Base-by-base conservation (phyloP, 2,797 vertebrate genomes). In the Vespertilio murinus region DNA sequence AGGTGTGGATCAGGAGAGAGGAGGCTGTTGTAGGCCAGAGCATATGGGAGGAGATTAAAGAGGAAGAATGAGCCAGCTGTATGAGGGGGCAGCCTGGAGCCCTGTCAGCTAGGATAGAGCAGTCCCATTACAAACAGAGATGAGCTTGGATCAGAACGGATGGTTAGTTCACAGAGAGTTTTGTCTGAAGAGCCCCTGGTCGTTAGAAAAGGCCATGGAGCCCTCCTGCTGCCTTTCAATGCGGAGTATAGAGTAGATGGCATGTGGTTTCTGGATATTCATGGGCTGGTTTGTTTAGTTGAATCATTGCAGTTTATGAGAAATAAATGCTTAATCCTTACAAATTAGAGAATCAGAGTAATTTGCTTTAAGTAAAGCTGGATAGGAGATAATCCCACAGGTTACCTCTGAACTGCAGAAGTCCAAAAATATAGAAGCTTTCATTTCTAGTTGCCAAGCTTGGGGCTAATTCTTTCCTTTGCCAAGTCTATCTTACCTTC, bases 351-450 rank as follows among this genome's bases (percentile, higher is more conserved):
- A 94, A 75, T 49, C 52, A 90, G 35, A 93, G 23, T 93, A 80
- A 86, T 75, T 87, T 74, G 22, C 86, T 73, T 67, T 90, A 90
- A 78, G 25, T 86, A 93, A 81, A 93, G 82, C 54, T 90, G 88
- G 45, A 5, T 64, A 52, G 47, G 69, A 88, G 80, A 77, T 83
- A 47, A 84, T 52, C 20, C 38, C 23, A 71, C 18, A 54, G 18
- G 2, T 93, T 96, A 70, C 25, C 71, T 40, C 65, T 93, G 73
- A 88, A 81, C 40, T 49, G 35, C 35, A 42, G 47, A 92, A 94
- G 22, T 87, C 25, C 42, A 49, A 70, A 88, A 90, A 73, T 82
- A 12, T 70, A 61, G 59, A 90, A 35, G 18, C 25, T 69, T 79
- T 28, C 47, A 16, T 78, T 90, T 90, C 52, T 95, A n/a, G 22